Base-by-base conservation (phyloP, 2,113 vertebrate genomes). In the Prionailurus viverrinus region DNA sequence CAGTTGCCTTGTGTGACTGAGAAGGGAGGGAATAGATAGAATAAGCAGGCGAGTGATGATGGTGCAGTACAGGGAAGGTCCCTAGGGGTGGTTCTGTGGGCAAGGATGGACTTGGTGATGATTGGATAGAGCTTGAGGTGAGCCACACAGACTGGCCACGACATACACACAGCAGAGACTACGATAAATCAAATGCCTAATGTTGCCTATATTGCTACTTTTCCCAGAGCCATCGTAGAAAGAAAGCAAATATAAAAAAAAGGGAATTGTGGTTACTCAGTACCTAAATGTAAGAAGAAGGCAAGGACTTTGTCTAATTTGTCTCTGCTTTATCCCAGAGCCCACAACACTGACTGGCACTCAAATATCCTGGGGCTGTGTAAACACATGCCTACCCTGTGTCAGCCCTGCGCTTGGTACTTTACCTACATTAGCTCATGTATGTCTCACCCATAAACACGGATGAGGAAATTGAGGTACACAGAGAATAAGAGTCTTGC, bases 391-490 rank as follows among this genome's bases (percentile, higher is more conserved):
- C 27, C n/a, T 82, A 13, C 21, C 25, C 41, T 55, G 33, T 92
- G 33, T 66, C 25, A 76, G 66, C 25, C 16, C n/a, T 80, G 61
- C 84, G 84, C 27, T 86, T 45, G 39, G 39, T 39, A 8, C 63
- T 95, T 94, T 39, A 84, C 36, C 69, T 81, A 1, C 9, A 68
- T 84, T 61, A 71, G 25, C n/a, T 97, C 58, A 41, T 53, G 87
- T 61, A 81, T 36, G 33, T 91, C 90, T 98, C 68, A 48, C 51
- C 90, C 65, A 87, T 69, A 95, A 97, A 93, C 63, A 95, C 1
- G 10, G 53, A 94, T 13, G 33, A 96, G 73, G 83, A 97, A 96
- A 97, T 33, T 65, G 45, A 96, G 53, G 82, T n/a, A 9, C 39
- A 78, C 41, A 68, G 63, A 93, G 25, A 89, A 45, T 39, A 31